Percentiles rank a stretch among this genome's conserved stretches.
Evolutionary conservation across 2,888 invertebrate genomes (phyloP).

Genomic region (Arenicola marina): DNA sequence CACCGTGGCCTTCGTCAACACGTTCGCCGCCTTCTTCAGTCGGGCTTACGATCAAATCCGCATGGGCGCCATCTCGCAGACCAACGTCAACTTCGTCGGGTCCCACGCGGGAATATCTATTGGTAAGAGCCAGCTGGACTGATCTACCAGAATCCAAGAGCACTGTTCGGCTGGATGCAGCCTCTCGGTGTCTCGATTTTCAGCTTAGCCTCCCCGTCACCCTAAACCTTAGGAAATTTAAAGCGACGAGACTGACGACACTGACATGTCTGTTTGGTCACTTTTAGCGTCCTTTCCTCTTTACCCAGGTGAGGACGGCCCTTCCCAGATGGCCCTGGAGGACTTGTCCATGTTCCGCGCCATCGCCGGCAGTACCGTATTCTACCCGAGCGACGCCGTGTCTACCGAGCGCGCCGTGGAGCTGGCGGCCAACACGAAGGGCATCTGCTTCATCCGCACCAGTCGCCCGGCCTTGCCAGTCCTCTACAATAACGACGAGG

Average conservation of each 20-base stretch:
- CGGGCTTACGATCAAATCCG: slow-evolving; percentile 97
- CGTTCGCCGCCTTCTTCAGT: slow-evolving; percentile 97
- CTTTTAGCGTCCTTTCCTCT: not conserved
- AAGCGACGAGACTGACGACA: no score
- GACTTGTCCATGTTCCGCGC: slow-evolving; percentile 94
- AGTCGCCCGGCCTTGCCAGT: slow-evolving; percentile 88
- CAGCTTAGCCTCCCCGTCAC: no score
- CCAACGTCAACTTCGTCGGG: slow-evolving; percentile 93
- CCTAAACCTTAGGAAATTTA: no score
- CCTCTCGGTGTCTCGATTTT: no score
- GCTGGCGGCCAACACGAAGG: slow-evolving; percentile 90
- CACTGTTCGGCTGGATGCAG: no score
- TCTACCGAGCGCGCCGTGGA: slow-evolving; percentile 93
- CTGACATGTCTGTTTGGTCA: not conserved
- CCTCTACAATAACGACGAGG: slow-evolving; percentile 82
- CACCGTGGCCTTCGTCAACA: slow-evolving; percentile 91
- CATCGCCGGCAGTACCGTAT: slow-evolving; percentile 75
- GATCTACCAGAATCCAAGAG: no score
- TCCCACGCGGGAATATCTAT: slow-evolving; percentile 98
- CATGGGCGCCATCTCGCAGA: slow-evolving; percentile 99
- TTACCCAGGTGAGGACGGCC: slow-evolving; percentile 81
- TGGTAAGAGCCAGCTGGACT: slow-evolving; percentile 67
- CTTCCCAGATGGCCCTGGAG: slow-evolving; percentile 99
- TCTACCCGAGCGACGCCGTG: slow-evolving; percentile 87
- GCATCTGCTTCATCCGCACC: slow-evolving; percentile 94